A percentile compares a stretch with the other conserved stretches of the same genome.
phyloP scores from a whole-genome alignment of 64 coral and sea anemone species.

The Actinia equina region DNA sequence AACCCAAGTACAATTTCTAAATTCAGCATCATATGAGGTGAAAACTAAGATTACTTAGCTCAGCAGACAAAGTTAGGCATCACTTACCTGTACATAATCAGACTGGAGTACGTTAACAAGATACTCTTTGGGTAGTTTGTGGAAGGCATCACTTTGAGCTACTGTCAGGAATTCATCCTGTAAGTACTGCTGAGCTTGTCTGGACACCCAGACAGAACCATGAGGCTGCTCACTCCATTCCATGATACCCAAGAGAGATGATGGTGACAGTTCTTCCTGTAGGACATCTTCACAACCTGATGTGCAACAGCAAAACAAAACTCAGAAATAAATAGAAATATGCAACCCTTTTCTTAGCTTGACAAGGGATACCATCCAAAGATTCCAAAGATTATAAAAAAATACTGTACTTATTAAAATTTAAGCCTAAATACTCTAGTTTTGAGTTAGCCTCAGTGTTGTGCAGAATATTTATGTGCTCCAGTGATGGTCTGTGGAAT shows the following conservation, averaged over 20 bases:
- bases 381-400: too few relatives aligned
- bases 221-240: slow-evolving; percentile 86
- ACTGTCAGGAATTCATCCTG: slow-evolving; percentile 87
- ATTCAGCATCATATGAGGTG: too few relatives aligned
- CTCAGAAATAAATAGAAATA: too few relatives aligned
- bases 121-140: slow-evolving; percentile 75
- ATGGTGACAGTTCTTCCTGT: slow-evolving; percentile 76
- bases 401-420: too few relatives aligned
- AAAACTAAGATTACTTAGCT: too few relatives aligned
- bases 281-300: slow-evolving; percentile 95
- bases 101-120: slow-evolving; percentile 79
- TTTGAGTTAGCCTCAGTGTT: too few relatives aligned
- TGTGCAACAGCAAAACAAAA: neutral
- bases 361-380: too few relatives aligned
- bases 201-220: slow-evolving; percentile 87
- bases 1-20: too few relatives aligned
- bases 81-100: slow-evolving; percentile 86
- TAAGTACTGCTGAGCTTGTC: slow-evolving; percentile 88
- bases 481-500: too few relatives aligned
- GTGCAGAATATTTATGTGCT: too few relatives aligned
- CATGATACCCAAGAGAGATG: slow-evolving; percentile 64
- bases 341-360: too few relatives aligned
- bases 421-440: too few relatives aligned
- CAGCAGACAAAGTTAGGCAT: neutral
- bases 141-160: slow-evolving; percentile 77